These are phyloP conservation scores for Silvanus unidentatus DNA, from an alignment of 2,888 invertebrate species.

Conservation along the genomic window DNA sequence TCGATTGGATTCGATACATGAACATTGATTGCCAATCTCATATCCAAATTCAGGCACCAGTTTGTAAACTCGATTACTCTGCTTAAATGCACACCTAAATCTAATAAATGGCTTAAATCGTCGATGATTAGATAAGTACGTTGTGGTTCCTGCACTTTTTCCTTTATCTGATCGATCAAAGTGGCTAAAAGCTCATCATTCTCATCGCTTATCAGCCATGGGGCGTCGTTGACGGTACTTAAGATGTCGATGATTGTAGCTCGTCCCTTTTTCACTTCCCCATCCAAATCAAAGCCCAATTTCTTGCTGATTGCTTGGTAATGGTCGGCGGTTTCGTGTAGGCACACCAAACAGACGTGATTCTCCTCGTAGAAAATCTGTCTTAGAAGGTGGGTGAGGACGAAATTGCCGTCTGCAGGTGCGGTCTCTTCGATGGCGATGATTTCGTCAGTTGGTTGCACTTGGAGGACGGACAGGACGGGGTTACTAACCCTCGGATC, in stretches of 20 bases:
- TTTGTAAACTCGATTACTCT: constrained; percentile 52
- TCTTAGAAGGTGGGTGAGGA: constrained; percentile 62
- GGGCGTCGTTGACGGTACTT: neutral
- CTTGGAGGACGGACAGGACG: constrained; percentile 49
- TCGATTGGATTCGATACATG: constrained; percentile 55
- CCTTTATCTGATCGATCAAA: constrained; percentile 17
- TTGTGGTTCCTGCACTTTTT: constrained; percentile 18
- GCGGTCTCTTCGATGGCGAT: constrained; percentile 65
- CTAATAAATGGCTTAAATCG: constrained; percentile 66
- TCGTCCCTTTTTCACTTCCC: constrained; percentile 47
- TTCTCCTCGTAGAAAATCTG: constrained; percentile 58
- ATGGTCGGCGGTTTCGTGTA: constrained; percentile 67
- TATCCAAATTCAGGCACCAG: constrained; percentile 44
- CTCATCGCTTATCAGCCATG: neutral
- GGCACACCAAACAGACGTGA: constrained; percentile 57
- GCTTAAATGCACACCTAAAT: constrained; percentile 53
- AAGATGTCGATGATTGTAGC: constrained; percentile 31
- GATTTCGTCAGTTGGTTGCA: constrained; percentile 56
- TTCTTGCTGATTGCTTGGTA: constrained; percentile 70
- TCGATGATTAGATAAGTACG: constrained; percentile 56
- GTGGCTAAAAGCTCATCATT: neutral
- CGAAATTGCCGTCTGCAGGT: constrained; percentile 66
- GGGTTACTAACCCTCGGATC: constrained; percentile 28
- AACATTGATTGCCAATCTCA: constrained; percentile 55
- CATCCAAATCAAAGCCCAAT: constrained; percentile 63